Conservation (phyloP, 2,797 vertebrate genomes). For the Coracias cyanogaster region DNA sequence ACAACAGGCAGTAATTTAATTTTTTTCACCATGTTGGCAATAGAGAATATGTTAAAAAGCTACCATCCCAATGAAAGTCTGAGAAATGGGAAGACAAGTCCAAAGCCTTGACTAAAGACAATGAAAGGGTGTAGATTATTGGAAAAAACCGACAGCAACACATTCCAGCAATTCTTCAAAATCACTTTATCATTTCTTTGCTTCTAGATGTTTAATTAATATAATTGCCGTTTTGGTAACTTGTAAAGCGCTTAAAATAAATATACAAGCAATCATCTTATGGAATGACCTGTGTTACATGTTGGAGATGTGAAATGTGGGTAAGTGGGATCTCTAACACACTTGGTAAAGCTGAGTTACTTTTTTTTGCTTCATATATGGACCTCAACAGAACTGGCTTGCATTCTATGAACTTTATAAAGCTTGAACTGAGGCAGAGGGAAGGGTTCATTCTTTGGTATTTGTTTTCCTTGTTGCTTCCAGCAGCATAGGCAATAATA, state of each 20-base stretch:
- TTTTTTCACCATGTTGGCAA: background rate
- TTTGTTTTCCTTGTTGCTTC: background rate
- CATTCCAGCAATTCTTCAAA: background rate
- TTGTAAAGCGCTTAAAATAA: background rate
- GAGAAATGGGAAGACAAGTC: background rate
- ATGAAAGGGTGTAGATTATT: background rate
- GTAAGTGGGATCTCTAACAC: background rate
- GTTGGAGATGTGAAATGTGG: background rate
- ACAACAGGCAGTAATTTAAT: background rate
- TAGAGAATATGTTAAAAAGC: background rate
- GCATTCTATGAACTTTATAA: background rate
- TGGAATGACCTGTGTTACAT: background rate
- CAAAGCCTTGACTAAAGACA: background rate
- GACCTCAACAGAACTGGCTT: background rate
- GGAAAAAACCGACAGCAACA: background rate
- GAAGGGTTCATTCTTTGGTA: background rate
- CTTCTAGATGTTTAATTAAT: background rate
- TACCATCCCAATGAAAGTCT: background rate
- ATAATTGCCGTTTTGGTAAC: background rate
- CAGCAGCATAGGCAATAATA: background rate
- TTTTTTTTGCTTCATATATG: background rate
- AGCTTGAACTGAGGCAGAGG: background rate
- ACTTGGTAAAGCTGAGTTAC: background rate
- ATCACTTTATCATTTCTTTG: background rate
- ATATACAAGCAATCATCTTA: accelerated